Evolutionary conservation across 2,888 invertebrate species (phyloP).

Genomic region (Drosophila mimetica): DNA sequence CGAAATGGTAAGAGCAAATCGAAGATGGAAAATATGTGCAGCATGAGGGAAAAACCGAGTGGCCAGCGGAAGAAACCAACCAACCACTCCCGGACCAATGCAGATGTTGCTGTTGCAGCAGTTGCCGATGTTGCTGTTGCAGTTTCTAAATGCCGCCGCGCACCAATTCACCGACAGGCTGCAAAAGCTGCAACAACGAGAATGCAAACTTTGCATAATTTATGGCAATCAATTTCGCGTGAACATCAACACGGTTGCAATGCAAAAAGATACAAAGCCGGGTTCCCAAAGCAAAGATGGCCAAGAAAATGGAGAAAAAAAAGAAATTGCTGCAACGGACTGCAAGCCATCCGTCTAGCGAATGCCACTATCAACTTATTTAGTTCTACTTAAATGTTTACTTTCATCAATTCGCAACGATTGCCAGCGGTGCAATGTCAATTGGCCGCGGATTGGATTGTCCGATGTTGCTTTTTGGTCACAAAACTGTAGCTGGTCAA

Average conservation of each 20-base stretch:
- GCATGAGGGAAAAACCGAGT: constrained; percentile 1
- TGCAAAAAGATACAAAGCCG: constrained; percentile 32
- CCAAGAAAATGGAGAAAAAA: constrained; percentile 24
- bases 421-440: constrained; percentile 34
- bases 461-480: constrained; percentile 40
- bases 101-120: constrained; percentile 21
- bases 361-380: constrained; percentile 47
- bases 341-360: constrained; percentile 36
- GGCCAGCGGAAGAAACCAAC: constrained; percentile 18
- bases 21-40: constrained; percentile 35
- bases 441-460: constrained; percentile 37
- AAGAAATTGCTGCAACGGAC: constrained; percentile 32
- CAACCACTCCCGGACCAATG: constrained; percentile 43
- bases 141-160: constrained; percentile 57
- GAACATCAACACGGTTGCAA: constrained; percentile 51
- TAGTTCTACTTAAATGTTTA: constrained; percentile 54
- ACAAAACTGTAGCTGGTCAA: constrained; percentile 40
- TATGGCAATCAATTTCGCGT: constrained; percentile 67
- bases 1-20: constrained; percentile 40
- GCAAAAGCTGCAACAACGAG: constrained; percentile 37
- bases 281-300: constrained; percentile 1
- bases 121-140: constrained; percentile 33
- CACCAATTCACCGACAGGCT: constrained; percentile 55
- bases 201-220: constrained; percentile 63
- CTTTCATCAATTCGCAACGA: constrained; percentile 46